Conservation (phyloP, 2,113 vertebrate genomes). For the Pachyramphus minor region DNA sequence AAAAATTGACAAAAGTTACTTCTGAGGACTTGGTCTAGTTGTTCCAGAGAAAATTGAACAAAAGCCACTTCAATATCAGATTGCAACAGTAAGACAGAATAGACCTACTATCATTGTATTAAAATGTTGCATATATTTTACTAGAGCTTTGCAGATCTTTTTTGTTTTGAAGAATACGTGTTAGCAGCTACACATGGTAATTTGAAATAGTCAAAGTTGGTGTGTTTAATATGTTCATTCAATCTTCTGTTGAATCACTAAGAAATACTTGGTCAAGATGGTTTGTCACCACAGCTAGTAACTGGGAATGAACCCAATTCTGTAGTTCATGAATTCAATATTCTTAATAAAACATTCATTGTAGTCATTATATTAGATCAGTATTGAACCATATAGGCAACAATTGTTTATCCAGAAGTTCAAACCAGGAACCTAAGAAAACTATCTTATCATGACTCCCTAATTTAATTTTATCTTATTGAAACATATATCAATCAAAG, state of each 20-base stretch:
- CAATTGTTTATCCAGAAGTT: not conserved
- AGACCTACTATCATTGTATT: not conserved
- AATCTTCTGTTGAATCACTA: not conserved
- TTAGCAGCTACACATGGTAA: not conserved
- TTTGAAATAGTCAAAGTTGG: not conserved
- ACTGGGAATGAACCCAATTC: not conserved
- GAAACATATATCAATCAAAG: not conserved
- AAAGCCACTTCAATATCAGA: not conserved
- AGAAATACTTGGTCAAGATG: not conserved
- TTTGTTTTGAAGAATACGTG: not conserved
- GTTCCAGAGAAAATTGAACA: not conserved
- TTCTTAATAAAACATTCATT: slow-evolving; percentile 13
- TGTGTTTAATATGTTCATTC: not conserved
- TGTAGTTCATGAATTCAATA: slow-evolving; percentile 1
- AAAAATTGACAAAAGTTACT: not conserved
- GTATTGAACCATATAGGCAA: not conserved
- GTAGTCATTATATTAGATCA: not conserved
- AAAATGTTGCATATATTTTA: not conserved
- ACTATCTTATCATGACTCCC: not conserved
- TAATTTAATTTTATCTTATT: not conserved
- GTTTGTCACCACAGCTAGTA: not conserved
- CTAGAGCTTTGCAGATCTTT: not conserved
- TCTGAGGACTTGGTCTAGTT: not conserved
- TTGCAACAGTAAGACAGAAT: not conserved
- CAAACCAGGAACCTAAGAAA: not conserved